Evolutionary conservation across 1,140 invertebrate genomes (phyloP), one percentile per base, ranked within the genome.

Genomic region (Drosophila bocki): DNA sequence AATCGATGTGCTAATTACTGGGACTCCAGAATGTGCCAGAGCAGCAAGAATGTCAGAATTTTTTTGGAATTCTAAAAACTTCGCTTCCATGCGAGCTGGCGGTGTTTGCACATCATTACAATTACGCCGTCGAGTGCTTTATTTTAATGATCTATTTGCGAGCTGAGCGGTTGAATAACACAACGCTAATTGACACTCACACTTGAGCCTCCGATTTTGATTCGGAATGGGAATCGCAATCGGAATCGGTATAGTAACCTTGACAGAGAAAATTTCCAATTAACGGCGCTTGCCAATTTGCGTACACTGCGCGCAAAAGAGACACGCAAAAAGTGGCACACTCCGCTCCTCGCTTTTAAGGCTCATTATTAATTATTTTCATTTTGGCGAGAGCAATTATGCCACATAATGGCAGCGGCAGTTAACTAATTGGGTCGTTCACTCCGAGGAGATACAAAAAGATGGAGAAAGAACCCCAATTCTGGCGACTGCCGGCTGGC

Each of bases 251-350:
- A 54, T 44, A 29, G 72, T 64, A 88, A 88, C 84, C 84, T 88
- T 88, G 80, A 90, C 80, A 88, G 78, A 78, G 84, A 88, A 78
- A 84, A 84, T 71, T 84, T 63, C 61, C 77, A 88, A 87, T 87
- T 82, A 85, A 78, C 83, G 59, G 37, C 41, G 64, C 56, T 35
- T 44, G 59, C 69, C 67, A 82, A 84, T 84, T 80, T 80, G 80
- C 64, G 62, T 76, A 77, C 41, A 79, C 39, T 54, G 39, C 8
- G 50, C 41, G 22, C 15, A 35, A 71, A 33, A 69, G 64, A 51
- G 33, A 39, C 41, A 44, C 50, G 64, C 51, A 69, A 42, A 60
- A 71, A 59, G 13, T 59, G 39, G 61, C 61, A 67, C 44, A 78
- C 74, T 51, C 75, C 67, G 75, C 44, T 60, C 57, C 32, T 29